Percentiles rank a stretch among this genome's conserved stretches.
These are phyloP conservation scores for Gallinago undulata DNA, from an alignment of 2,113 vertebrate species.

Conservation along the genomic window DNA sequence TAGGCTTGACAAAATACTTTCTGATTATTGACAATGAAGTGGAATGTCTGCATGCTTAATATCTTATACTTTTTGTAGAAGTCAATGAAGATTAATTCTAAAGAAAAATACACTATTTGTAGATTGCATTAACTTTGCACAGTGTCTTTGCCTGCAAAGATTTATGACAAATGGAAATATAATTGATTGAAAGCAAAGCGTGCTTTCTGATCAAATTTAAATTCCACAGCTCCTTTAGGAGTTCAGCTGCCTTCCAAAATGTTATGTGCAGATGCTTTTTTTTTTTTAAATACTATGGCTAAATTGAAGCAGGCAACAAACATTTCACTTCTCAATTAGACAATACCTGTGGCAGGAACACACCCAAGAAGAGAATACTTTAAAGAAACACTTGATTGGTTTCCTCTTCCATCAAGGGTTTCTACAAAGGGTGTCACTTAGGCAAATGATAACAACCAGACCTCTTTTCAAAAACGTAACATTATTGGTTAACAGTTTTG, in stretches of 20 bases:
- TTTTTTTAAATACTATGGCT: background rate
- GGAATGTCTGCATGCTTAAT: background rate
- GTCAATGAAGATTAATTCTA: background rate
- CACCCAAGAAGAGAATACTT: background rate
- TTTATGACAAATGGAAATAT: conserved; percentile 13
- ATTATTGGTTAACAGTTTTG: background rate
- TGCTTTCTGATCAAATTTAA: background rate
- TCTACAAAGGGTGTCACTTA: background rate
- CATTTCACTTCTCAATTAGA: background rate
- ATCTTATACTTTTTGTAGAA: background rate
- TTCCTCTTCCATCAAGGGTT: background rate
- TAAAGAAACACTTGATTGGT: background rate
- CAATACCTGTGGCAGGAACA: background rate
- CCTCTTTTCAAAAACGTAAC: background rate
- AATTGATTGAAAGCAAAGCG: background rate
- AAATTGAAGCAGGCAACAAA: background rate
- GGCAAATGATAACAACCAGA: background rate
- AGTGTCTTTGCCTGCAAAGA: background rate
- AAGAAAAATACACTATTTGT: background rate
- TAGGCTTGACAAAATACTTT: background rate
- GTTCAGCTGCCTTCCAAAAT: background rate
- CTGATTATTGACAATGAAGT: background rate
- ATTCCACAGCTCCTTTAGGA: background rate
- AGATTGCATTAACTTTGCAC: background rate
- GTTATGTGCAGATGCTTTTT: rapidly evolving